phyloP scores from a whole-genome alignment of 2,113 vertebrate genomes.

The Mixornis gularis region DNA sequence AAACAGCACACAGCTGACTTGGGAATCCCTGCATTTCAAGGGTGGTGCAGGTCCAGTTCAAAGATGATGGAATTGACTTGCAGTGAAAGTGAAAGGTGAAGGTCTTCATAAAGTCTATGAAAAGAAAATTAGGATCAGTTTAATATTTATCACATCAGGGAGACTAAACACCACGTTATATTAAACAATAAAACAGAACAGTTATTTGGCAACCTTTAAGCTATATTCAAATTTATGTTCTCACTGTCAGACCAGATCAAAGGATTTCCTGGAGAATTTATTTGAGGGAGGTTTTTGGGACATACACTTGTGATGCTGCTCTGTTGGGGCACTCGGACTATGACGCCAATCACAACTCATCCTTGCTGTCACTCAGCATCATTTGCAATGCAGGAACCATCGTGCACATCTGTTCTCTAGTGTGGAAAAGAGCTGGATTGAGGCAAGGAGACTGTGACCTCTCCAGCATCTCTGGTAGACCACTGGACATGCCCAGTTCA shows the following conservation, averaged over 20 bases:
- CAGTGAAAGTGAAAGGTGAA: background rate
- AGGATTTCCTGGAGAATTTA: background rate
- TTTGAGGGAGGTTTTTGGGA: background rate
- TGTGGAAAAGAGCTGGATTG: accelerated
- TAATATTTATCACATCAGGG: background rate
- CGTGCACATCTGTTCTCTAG: background rate
- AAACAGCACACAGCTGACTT: background rate
- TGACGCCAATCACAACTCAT: background rate
- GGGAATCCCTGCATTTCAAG: background rate
- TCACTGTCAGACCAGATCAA: background rate
- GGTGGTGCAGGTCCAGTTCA: background rate
- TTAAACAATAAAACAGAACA: background rate
- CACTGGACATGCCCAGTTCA: background rate
- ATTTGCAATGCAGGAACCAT: background rate
- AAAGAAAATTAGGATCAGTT: background rate
- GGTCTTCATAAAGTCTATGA: background rate
- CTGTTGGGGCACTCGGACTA: background rate
- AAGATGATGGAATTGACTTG: background rate
- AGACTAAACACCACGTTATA: background rate
- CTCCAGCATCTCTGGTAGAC: background rate
- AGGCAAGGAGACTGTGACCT: background rate
- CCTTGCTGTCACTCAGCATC: background rate
- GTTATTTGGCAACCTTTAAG: background rate
- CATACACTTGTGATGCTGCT: background rate
- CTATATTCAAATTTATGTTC: background rate